phyloP scores from a whole-genome alignment of 2,113 vertebrate species.

The Microcebus tavaratra region DNA sequence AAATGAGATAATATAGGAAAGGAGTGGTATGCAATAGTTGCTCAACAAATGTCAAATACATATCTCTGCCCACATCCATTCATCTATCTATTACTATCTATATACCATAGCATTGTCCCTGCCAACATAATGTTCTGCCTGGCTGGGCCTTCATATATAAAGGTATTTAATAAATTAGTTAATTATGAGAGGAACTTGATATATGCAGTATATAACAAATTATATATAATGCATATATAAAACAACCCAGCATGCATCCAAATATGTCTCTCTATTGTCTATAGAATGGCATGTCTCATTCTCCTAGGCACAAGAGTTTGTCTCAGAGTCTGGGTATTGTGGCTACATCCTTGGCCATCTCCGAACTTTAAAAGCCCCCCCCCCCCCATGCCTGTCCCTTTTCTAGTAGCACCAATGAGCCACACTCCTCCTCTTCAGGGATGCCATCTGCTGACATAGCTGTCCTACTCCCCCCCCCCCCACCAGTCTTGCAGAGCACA shows the following conservation, averaged over 20 bases:
- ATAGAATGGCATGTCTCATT: neutral
- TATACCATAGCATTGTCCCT: neutral
- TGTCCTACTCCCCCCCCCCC: no score
- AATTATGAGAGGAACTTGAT: slow-evolving; percentile 80
- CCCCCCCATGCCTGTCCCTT: no score
- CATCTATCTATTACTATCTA: no score
- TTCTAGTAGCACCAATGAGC: no score
- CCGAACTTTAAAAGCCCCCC: neutral
- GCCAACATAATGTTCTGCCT: slow-evolving; percentile 73
- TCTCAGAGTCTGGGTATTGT: neutral
- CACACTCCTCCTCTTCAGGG: no score
- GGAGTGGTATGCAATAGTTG: neutral
- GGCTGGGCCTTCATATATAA: slow-evolving; percentile 75
- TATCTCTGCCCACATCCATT: neutral
- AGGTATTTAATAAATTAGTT: slow-evolving; percentile 82
- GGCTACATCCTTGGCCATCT: neutral
- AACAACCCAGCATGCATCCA: neutral
- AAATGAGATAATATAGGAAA: neutral
- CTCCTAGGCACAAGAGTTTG: neutral
- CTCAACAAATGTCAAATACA: neutral
- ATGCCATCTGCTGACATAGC: no score
- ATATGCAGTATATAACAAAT: neutral
- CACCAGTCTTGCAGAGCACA: neutral
- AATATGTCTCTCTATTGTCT: neutral
- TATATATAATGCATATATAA: neutral